phyloP scores from a whole-genome alignment of 1,140 invertebrate species.

The Papilio polytes region DNA sequence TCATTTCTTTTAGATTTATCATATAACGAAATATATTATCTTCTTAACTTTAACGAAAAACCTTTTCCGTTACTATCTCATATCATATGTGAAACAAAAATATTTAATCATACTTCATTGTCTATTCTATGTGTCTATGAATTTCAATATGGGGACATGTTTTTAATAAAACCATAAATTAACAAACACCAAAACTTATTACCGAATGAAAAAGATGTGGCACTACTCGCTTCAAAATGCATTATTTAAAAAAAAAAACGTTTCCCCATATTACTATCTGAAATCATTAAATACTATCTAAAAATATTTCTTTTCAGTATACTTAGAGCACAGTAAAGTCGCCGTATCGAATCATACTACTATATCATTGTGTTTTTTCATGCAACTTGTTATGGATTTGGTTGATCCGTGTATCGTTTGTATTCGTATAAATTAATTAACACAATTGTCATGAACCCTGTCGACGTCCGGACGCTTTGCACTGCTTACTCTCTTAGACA shows the following conservation, averaged over 20 bases:
- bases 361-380: constrained; percentile 68
- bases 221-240: too few relatives aligned
- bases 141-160: constrained; percentile 22
- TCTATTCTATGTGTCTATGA: constrained; percentile 26
- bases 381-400: constrained; percentile 69
- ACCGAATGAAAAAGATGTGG: neutral
- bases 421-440: constrained; percentile 50
- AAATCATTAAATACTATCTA: constrained; percentile 48
- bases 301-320: constrained; percentile 60
- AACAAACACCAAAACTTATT: neutral
- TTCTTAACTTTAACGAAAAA: neutral
- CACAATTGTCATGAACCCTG: constrained; percentile 41
- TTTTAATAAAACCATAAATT: neutral
- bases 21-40: neutral
- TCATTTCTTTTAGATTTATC: neutral
- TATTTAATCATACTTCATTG: neutral
- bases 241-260: neutral
- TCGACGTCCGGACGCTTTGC: constrained; percentile 47
- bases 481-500: constrained; percentile 62
- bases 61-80: neutral
- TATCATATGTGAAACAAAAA: neutral
- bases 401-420: constrained; percentile 57
- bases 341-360: constrained; percentile 58
- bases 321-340: constrained; percentile 41
- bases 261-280: constrained; percentile 38